These are phyloP conservation scores for Grallaria varia DNA, from an alignment of 2,113 vertebrate species.

Conservation along the genomic window DNA sequence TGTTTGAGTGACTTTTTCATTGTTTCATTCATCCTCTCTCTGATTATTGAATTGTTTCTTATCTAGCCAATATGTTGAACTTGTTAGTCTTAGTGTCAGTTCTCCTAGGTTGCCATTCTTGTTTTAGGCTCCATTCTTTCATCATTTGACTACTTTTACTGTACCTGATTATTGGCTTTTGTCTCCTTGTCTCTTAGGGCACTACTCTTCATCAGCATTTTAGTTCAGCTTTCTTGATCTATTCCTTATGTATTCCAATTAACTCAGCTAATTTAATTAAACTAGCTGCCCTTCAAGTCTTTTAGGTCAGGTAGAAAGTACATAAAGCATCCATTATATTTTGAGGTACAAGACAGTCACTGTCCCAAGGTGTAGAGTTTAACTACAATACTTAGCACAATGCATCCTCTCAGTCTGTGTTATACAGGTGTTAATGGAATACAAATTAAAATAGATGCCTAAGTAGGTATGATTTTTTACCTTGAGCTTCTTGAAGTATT, in stretches of 20 bases:
- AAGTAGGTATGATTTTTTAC: background rate
- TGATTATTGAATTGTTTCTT: background rate
- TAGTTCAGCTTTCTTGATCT: background rate
- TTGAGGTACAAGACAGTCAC: background rate
- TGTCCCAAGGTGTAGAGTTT: background rate
- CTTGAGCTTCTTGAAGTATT: background rate
- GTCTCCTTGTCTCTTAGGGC: background rate
- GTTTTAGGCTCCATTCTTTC: background rate
- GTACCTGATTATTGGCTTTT: background rate
- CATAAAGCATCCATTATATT: background rate
- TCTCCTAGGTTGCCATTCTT: background rate
- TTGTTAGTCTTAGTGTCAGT: background rate
- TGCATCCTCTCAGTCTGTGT: background rate
- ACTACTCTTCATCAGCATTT: background rate
- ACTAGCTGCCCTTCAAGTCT: background rate
- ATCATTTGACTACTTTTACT: background rate
- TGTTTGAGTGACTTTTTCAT: background rate
- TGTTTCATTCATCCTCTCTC: background rate
- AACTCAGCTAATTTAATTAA: background rate
- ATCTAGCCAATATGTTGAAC: background rate
- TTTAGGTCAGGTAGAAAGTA: background rate
- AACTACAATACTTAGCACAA: background rate
- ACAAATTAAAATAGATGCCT: background rate
- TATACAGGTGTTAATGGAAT: background rate
- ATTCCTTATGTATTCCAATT: background rate